Evolutionary conservation across 1,140 invertebrate genomes (phyloP).

Genomic region (Linepithema humile): DNA sequence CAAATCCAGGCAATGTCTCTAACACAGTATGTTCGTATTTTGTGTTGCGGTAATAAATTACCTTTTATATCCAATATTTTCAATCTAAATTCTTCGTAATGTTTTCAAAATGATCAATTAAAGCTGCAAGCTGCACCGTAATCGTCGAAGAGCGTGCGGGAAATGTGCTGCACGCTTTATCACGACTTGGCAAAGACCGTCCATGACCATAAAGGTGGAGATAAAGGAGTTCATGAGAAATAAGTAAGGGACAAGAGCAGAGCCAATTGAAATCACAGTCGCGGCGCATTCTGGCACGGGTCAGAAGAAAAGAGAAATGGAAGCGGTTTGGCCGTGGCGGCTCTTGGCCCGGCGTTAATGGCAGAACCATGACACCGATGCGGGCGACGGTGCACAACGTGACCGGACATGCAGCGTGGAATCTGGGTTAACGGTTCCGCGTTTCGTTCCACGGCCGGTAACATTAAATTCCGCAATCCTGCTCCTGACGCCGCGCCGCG

Average conservation of each 20-base stretch:
- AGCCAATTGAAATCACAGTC: slow-evolving; percentile 48
- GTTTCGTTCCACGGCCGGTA: slow-evolving; percentile 36
- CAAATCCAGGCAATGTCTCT: background rate
- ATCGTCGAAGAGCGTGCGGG: background rate
- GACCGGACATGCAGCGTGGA: slow-evolving; percentile 9
- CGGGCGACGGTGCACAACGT: slow-evolving; percentile 22
- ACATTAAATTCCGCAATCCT: slow-evolving; percentile 37
- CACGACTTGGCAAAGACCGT: slow-evolving; percentile 28
- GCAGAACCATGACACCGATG: slow-evolving; percentile 36
- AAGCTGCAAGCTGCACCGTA: background rate
- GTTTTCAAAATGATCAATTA: background rate
- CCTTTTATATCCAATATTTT: background rate
- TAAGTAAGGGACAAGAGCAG: slow-evolving; percentile 22
- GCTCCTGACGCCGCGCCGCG: background rate
- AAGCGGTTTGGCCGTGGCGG: slow-evolving; percentile 42
- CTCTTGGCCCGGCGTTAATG: slow-evolving; percentile 24
- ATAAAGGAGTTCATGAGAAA: background rate
- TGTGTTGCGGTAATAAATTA: background rate
- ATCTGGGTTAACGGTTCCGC: slow-evolving; percentile 47
- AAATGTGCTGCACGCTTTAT: background rate
- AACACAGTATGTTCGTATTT: background rate
- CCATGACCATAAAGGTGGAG: background rate
- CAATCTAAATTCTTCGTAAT: background rate
- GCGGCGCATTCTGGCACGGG: slow-evolving; percentile 22
- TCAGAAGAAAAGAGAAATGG: slow-evolving; percentile 54